These are phyloP conservation scores for Gila orcuttii DNA, from an alignment of 2,113 vertebrate genomes.

Conservation along the genomic window DNA sequence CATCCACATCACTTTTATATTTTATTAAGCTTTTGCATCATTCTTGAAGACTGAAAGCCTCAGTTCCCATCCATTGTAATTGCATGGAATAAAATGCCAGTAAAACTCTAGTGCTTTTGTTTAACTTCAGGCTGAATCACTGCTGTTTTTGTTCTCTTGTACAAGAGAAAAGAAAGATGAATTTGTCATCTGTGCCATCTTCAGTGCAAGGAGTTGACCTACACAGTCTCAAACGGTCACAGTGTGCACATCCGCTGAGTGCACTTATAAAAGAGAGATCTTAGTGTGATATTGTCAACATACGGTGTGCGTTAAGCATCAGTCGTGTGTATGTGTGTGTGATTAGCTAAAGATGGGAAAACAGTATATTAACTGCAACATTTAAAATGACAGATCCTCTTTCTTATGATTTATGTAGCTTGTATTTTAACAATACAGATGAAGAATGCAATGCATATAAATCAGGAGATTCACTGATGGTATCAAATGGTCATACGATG, in stretches of 20 bases:
- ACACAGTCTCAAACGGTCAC: not conserved
- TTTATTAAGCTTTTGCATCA: not conserved
- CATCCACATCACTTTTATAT: not conserved
- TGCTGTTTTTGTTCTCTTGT: not conserved
- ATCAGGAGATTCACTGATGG: not conserved
- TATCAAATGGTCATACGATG: not conserved
- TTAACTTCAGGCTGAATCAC: not conserved
- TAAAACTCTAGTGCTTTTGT: not conserved
- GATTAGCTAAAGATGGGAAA: not conserved
- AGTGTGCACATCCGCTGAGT: not conserved
- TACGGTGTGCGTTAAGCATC: not conserved
- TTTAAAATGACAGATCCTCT: not conserved
- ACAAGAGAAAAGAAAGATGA: not conserved
- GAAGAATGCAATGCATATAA: not conserved
- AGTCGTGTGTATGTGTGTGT: not conserved
- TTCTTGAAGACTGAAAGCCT: not conserved
- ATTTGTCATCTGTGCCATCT: not conserved
- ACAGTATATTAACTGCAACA: not conserved
- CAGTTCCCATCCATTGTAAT: not conserved
- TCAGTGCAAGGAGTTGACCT: not conserved
- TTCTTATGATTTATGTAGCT: not conserved
- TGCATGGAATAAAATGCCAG: not conserved
- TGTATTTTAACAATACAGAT: not conserved
- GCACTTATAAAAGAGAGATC: slow-evolving; percentile 22
- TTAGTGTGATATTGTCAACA: not conserved